Conservation (phyloP, 2,888 invertebrate species). For the Tiphia femorata region DNA sequence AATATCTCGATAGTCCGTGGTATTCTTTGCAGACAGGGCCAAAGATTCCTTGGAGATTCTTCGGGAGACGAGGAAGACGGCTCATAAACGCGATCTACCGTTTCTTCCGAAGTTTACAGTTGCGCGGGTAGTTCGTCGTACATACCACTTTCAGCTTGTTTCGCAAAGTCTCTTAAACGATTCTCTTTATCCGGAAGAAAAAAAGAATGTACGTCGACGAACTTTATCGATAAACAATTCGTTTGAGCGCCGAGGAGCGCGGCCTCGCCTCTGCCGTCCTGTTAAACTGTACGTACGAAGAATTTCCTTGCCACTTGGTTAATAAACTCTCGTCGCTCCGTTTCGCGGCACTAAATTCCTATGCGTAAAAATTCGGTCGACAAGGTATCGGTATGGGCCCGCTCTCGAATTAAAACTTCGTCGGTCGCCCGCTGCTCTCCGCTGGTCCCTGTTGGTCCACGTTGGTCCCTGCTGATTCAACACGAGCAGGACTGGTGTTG, state of each 20-base stretch:
- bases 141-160: no score
- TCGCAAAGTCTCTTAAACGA: no score
- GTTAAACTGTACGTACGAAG: no score
- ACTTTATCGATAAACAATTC: no score
- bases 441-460: conserved; percentile 15
- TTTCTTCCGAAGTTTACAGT: not conserved
- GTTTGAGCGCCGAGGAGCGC: no score
- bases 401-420: no score
- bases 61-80: not conserved
- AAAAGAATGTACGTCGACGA: no score
- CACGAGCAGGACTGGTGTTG: conserved; percentile 9
- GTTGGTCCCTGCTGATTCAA: conserved; percentile 19
- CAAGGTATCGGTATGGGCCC: not conserved
- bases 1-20: not conserved
- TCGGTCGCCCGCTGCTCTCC: conserved; percentile 17
- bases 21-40: conserved; percentile 5
- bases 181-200: no score
- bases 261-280: no score
- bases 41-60: conserved; percentile 13
- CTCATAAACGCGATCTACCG: not conserved
- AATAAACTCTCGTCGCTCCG: no score
- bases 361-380: not conserved
- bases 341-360: not conserved
- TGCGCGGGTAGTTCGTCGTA: no score
- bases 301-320: no score